These are phyloP conservation scores for Pedicia rivosa DNA, from an alignment of 2,888 invertebrate genomes.

Conservation along the genomic window DNA sequence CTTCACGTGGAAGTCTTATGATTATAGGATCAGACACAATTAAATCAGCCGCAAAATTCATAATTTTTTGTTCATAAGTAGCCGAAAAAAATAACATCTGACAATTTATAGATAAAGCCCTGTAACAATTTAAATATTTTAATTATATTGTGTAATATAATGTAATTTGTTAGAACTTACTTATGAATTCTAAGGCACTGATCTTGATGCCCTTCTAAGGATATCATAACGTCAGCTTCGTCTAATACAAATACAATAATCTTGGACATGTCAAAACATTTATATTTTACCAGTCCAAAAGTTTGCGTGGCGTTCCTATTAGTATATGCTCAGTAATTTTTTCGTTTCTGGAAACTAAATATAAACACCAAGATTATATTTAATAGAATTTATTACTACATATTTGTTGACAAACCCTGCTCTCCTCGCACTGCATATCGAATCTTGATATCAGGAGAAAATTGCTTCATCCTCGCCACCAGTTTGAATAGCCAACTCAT, in stretches of 20 bases:
- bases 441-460: conserved; percentile 77
- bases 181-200: conserved; percentile 92
- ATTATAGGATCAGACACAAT: conserved; percentile 85
- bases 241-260: conserved; percentile 93
- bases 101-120: conserved; percentile 53
- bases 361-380: no score
- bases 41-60: conserved; percentile 92
- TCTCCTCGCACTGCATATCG: conserved; percentile 90
- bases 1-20: conserved; percentile 73
- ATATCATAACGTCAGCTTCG: conserved; percentile 99
- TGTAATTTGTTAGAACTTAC: conserved; percentile 26
- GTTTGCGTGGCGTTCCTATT: conserved; percentile 96
- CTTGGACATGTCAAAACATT: conserved; percentile 70
- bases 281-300: conserved; percentile 87
- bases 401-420: conserved; percentile 57
- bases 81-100: conserved; percentile 99
- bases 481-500: conserved; percentile 94
- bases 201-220: conserved; percentile 94
- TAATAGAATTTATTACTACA: no score
- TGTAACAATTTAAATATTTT: conserved; percentile 30
- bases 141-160: background rate
- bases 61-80: conserved; percentile 85
- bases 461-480: conserved; percentile 91
- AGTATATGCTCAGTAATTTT: conserved; percentile 79
- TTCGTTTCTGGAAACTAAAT: no score